Percentiles rank a stretch among this genome's conserved stretches.
Evolutionary conservation across 2,888 invertebrate genomes (phyloP).

Genomic region (Nysson spinosus): DNA sequence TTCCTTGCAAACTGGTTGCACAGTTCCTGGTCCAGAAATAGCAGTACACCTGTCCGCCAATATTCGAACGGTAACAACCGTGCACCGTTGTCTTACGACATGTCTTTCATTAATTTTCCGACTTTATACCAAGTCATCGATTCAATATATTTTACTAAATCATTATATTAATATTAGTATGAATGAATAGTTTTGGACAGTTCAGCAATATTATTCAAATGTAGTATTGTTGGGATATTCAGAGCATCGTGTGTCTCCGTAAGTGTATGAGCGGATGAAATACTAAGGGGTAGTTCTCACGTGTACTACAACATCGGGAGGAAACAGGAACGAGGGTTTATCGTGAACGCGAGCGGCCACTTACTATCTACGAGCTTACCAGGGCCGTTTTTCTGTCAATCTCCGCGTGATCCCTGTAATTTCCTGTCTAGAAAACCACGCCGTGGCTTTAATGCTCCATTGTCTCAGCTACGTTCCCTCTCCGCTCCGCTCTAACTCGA

Average conservation of each 20-base stretch:
- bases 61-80: conserved; percentile 20
- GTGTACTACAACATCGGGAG: conserved; percentile 43
- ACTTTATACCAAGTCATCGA: conserved; percentile 7
- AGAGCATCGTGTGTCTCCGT: too few relatives aligned
- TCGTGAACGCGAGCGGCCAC: conserved; percentile 43
- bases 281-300: conserved; percentile 62
- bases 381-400: conserved; percentile 76
- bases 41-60: conserved; percentile 47
- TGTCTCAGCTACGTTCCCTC: conserved; percentile 68
- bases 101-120: conserved; percentile 1
- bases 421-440: conserved; percentile 76
- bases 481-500: conserved; percentile 52
- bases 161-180: too few relatives aligned
- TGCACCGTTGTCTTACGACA: conserved; percentile 10
- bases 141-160: too few relatives aligned
- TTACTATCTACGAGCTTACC: conserved; percentile 65
- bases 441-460: conserved; percentile 76
- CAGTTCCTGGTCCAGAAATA: conserved; percentile 52
- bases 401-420: conserved; percentile 77
- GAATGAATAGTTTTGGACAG: too few relatives aligned
- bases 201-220: too few relatives aligned
- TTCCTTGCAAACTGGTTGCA: conserved; percentile 27
- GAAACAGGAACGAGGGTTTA: conserved; percentile 56
- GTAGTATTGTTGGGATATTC: too few relatives aligned
- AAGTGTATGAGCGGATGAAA: too few relatives aligned